Conservation (phyloP, 2,888 invertebrate species). For the Cacoxenus indagator region DNA sequence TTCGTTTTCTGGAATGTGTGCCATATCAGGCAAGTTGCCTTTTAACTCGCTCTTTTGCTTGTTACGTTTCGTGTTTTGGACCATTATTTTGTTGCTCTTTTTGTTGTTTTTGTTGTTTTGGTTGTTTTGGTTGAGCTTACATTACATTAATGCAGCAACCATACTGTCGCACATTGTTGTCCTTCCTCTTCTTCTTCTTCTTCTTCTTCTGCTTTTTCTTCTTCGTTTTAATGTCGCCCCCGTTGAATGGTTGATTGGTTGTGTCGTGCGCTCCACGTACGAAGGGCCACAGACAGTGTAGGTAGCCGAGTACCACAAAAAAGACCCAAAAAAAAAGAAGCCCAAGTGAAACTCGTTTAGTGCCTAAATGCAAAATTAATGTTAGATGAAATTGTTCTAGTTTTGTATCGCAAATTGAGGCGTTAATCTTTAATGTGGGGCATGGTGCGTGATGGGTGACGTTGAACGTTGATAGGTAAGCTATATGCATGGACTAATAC, state of each 20-base stretch:
- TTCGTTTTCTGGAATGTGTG: constrained; percentile 55
- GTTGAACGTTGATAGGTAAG: background rate
- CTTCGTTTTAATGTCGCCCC: constrained; percentile 59
- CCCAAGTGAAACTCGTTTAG: constrained; percentile 22
- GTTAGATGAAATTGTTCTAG: constrained; percentile 40
- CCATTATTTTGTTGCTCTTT: constrained; percentile 34
- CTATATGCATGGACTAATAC: too few species aligned
- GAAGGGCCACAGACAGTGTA: too few species aligned
- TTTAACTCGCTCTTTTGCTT: constrained; percentile 42
- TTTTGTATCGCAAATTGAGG: background rate
- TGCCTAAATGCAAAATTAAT: constrained; percentile 62
- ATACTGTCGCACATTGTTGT: too few species aligned
- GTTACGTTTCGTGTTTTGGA: constrained; percentile 35
- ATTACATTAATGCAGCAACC: constrained; percentile 36
- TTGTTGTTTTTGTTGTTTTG: constrained; percentile 32
- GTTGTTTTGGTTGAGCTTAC: constrained; percentile 33
- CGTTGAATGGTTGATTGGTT: constrained; percentile 33
- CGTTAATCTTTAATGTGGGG: constrained; percentile 15
- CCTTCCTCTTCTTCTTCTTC: constrained; percentile 41
- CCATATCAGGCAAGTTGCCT: constrained; percentile 37
- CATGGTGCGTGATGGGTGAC: background rate
- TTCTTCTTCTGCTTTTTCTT: constrained; percentile 41
- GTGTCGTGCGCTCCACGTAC: too few species aligned
- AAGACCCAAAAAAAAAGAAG: too few species aligned
- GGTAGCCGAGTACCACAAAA: too few species aligned